These are phyloP conservation scores for Stomorhina lunata DNA, from an alignment of 2,888 invertebrate genomes.

Conservation along the genomic window DNA sequence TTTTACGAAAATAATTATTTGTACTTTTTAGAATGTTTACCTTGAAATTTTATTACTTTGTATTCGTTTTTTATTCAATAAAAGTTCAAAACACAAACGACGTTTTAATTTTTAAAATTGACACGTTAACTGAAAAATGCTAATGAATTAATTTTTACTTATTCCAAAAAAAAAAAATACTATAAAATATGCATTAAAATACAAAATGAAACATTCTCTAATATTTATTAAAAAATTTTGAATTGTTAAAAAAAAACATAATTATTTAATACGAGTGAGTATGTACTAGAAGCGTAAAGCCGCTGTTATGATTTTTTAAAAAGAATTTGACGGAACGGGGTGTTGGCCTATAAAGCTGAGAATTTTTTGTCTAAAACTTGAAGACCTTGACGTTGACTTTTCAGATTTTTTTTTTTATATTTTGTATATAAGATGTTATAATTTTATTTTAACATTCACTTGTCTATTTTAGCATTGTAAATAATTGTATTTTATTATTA, in stretches of 20 bases:
- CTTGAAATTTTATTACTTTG: constrained; percentile 34
- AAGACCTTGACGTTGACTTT: constrained; percentile 31
- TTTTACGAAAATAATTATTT: background rate
- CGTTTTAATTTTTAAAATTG: constrained; percentile 23
- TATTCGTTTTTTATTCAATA: constrained; percentile 4
- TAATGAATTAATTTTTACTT: constrained; percentile 2
- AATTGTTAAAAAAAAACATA: background rate
- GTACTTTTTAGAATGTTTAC: constrained; percentile 44
- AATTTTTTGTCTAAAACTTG: constrained; percentile 3
- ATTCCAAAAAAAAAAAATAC: background rate
- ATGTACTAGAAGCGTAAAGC: no score
- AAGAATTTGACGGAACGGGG: no score
- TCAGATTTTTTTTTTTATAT: background rate
- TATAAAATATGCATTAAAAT: background rate
- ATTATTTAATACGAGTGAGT: background rate
- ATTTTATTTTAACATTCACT: constrained; percentile 16
- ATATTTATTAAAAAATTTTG: background rate
- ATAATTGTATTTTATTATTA: constrained; percentile 21
- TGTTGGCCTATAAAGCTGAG: constrained; percentile 21
- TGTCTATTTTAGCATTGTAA: background rate
- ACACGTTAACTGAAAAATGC: constrained; percentile 24
- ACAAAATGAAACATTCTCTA: background rate
- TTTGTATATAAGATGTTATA: background rate
- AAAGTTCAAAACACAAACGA: background rate
- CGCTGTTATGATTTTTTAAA: background rate